phyloP scores from a whole-genome alignment of 1,140 invertebrate genomes.

The Hormaphis cornu region DNA sequence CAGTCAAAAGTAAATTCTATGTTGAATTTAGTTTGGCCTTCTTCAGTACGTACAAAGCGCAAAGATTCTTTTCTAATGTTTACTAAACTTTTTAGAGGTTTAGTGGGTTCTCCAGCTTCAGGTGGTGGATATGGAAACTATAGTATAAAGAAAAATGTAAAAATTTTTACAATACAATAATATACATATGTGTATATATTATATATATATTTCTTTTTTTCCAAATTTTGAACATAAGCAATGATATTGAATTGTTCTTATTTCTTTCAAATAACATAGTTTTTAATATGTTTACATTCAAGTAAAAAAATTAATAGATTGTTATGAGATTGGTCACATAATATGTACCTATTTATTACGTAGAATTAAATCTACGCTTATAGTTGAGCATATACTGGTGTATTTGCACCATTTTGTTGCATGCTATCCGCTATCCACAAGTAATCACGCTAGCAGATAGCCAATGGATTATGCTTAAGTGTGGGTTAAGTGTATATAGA shows the following conservation, averaged over 20 bases:
- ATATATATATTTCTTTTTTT: too few species aligned
- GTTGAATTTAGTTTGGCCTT: slow-evolving; percentile 60
- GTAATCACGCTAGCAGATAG: too few species aligned
- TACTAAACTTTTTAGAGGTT: slow-evolving; percentile 88
- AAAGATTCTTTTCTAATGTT: slow-evolving; percentile 96
- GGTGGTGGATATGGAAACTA: slow-evolving; percentile 96
- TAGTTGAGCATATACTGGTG: too few species aligned
- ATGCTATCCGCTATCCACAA: too few species aligned
- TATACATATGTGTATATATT: slow-evolving; percentile 93
- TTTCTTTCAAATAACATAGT: neutral
- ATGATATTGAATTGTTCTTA: slow-evolving; percentile 94
- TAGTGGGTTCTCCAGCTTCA: slow-evolving; percentile 88
- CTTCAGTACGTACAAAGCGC: slow-evolving; percentile 60
- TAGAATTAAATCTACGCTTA: too few species aligned
- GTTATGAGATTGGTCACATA: too few species aligned
- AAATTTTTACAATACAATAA: slow-evolving; percentile 82
- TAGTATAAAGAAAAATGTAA: slow-evolving; percentile 60
- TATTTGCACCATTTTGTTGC: too few species aligned
- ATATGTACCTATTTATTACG: too few species aligned
- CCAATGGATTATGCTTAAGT: too few species aligned
- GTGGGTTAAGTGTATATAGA: too few species aligned
- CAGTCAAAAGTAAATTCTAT: slow-evolving; percentile 96
- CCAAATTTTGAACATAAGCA: slow-evolving; percentile 92
- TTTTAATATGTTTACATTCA: neutral
- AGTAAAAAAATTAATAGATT: too few species aligned